These are phyloP conservation scores for Aythya baeri DNA, from an alignment of 2,113 vertebrate genomes.

Conservation along the genomic window DNA sequence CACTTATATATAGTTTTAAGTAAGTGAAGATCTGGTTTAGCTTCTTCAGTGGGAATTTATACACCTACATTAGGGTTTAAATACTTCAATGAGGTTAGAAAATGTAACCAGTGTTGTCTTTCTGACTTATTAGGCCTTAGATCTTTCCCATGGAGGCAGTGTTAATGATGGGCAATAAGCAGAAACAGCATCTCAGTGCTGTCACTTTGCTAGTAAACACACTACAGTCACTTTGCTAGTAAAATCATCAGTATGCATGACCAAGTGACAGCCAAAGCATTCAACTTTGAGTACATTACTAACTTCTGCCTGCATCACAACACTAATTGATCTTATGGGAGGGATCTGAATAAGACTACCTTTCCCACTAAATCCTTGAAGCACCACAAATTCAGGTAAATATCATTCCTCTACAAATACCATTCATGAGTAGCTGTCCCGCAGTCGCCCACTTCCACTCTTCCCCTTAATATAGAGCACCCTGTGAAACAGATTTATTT, in stretches of 20 bases:
- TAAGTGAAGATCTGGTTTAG: not conserved
- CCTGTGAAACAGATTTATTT: not conserved
- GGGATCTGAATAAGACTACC: not conserved
- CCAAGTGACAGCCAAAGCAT: not conserved
- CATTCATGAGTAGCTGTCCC: not conserved
- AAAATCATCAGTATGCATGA: conserved; percentile 1
- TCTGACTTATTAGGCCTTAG: not conserved
- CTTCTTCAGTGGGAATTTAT: not conserved
- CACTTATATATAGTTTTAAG: not conserved
- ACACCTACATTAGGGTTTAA: not conserved
- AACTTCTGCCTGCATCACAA: not conserved
- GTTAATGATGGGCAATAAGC: not conserved
- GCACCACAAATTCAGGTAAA: not conserved
- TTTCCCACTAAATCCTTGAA: not conserved
- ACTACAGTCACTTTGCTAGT: conserved; percentile 14
- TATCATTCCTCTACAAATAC: not conserved
- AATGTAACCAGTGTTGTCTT: not conserved
- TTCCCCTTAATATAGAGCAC: not conserved
- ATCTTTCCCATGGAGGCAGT: not conserved
- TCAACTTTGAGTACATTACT: not conserved
- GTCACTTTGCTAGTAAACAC: conserved; percentile 38
- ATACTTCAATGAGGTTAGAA: not conserved
- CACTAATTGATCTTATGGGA: not conserved
- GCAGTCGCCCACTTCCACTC: accelerated
- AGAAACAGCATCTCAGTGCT: not conserved